phyloP scores from a whole-genome alignment of 2,113 vertebrate genomes.

The Isichthys henryi region DNA sequence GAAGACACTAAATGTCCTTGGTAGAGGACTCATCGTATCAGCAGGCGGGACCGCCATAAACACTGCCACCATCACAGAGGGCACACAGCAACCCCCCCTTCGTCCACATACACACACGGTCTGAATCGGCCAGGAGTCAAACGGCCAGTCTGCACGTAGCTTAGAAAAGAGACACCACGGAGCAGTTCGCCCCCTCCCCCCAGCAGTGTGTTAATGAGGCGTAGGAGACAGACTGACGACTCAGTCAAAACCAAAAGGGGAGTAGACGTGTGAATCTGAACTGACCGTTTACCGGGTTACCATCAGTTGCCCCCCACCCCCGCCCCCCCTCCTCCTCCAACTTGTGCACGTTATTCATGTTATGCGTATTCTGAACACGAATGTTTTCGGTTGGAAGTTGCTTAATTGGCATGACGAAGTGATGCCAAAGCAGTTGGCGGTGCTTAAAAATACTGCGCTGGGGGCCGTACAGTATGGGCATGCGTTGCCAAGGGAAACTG shows the following conservation, averaged over 20 bases:
- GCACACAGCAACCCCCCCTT: background rate
- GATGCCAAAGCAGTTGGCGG: background rate
- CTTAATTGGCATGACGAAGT: slow-evolving; percentile 1
- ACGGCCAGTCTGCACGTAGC: background rate
- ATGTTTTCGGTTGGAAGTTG: background rate
- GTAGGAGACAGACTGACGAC: slow-evolving; percentile 5
- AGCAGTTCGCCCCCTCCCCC: background rate
- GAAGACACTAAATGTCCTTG: slow-evolving; percentile 5
- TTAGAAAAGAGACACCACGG: background rate
- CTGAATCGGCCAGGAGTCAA: background rate
- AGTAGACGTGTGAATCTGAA: background rate
- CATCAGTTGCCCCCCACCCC: background rate
- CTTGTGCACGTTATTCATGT: background rate
- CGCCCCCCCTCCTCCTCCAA: background rate
- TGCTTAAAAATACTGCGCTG: slow-evolving; percentile 29
- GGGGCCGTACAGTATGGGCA: slow-evolving; percentile 33
- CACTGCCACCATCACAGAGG: background rate
- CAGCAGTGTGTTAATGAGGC: background rate
- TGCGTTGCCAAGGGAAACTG: slow-evolving; percentile 60
- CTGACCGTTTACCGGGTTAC: slow-evolving; percentile 35
- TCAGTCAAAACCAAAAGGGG: background rate
- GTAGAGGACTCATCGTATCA: background rate
- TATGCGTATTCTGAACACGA: background rate
- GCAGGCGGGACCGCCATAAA: background rate
- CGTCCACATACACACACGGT: background rate